These are phyloP conservation scores for Schlechtendalia chinensis DNA, from an alignment of 1,140 invertebrate genomes.

Conservation along the genomic window DNA sequence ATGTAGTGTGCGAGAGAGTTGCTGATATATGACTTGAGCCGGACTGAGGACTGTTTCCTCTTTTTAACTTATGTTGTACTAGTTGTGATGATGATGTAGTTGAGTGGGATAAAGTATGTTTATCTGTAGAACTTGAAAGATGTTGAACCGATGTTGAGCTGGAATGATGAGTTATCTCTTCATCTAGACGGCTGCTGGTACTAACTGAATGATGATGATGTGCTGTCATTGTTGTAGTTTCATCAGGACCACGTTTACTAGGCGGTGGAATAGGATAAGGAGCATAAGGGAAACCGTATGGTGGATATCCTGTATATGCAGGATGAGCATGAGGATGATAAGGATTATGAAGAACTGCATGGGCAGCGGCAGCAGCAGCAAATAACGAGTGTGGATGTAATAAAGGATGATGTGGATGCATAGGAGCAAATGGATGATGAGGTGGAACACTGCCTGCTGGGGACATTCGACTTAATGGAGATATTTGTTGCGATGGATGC, in stretches of 20 bases:
- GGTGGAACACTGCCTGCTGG: slow-evolving; percentile 66
- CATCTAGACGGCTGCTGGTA: slow-evolving; percentile 57
- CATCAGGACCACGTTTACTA: slow-evolving; percentile 61
- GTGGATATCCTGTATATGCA: slow-evolving; percentile 67
- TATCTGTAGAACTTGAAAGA: slow-evolving; percentile 55
- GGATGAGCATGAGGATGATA: slow-evolving; percentile 64
- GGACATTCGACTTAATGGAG: slow-evolving; percentile 58
- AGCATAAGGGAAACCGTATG: slow-evolving; percentile 69
- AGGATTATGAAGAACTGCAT: slow-evolving; percentile 55
- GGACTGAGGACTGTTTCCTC: slow-evolving; percentile 56
- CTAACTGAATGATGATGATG: slow-evolving; percentile 60
- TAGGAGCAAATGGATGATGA: slow-evolving; percentile 63
- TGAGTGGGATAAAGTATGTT: slow-evolving; percentile 66
- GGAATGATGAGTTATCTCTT: slow-evolving; percentile 61
- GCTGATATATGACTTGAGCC: slow-evolving; percentile 55
- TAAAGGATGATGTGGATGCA: slow-evolving; percentile 68
- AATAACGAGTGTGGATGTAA: slow-evolving; percentile 69
- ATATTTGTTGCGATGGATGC: slow-evolving; percentile 67
- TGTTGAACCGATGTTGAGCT: slow-evolving; percentile 64
- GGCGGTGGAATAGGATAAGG: slow-evolving; percentile 70
- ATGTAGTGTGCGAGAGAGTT: slow-evolving; percentile 54
- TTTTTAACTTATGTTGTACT: slow-evolving; percentile 63
- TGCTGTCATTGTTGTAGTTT: slow-evolving; percentile 68
- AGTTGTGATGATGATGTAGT: slow-evolving; percentile 63
- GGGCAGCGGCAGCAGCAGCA: slow-evolving; percentile 64